A percentile compares a stretch with the other conserved stretches of the same genome.
Evolutionary conservation across 2,797 vertebrate genomes (phyloP).

Genomic region (Chelmon rostratus): DNA sequence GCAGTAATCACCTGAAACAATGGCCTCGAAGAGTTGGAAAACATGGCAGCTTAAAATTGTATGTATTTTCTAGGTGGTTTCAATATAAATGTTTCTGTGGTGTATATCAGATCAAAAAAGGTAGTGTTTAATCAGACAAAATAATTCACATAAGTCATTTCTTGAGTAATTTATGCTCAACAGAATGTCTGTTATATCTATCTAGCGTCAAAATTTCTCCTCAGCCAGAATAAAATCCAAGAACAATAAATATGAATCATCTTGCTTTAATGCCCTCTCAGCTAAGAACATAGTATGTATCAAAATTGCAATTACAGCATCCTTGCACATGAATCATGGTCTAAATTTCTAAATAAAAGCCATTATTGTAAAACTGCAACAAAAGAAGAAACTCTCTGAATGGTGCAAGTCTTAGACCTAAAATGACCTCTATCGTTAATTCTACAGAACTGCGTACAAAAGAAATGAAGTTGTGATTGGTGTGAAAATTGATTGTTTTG

Average conservation of each 20-base stretch:
- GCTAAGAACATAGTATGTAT: conserved; percentile 10
- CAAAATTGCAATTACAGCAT: conserved; percentile 15
- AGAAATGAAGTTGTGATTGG: neutral
- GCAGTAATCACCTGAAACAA: neutral
- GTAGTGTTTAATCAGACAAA: neutral
- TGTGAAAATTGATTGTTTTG: conserved; percentile 4
- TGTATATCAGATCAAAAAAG: neutral
- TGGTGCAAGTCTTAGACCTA: neutral
- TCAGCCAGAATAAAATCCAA: neutral
- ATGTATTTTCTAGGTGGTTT: neutral
- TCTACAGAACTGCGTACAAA: neutral
- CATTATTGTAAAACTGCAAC: conserved; percentile 11
- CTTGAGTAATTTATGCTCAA: conserved; percentile 9
- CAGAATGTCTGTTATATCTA: neutral
- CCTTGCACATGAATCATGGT: neutral
- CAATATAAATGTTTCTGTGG: neutral
- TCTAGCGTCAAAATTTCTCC: conserved; percentile 5
- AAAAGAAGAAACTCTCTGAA: neutral
- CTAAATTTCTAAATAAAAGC: conserved; percentile 1
- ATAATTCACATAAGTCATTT: conserved; percentile 4
- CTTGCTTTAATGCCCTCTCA: conserved; percentile 8
- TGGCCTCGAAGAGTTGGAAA: neutral
- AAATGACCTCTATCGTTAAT: neutral
- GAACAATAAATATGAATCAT: conserved; percentile 24
- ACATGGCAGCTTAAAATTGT: neutral